Percentiles rank a stretch among this genome's conserved stretches.
These are phyloP conservation scores for Chiloscyllium punctatum DNA, from an alignment of 2,797 vertebrate species.

Conservation along the genomic window DNA sequence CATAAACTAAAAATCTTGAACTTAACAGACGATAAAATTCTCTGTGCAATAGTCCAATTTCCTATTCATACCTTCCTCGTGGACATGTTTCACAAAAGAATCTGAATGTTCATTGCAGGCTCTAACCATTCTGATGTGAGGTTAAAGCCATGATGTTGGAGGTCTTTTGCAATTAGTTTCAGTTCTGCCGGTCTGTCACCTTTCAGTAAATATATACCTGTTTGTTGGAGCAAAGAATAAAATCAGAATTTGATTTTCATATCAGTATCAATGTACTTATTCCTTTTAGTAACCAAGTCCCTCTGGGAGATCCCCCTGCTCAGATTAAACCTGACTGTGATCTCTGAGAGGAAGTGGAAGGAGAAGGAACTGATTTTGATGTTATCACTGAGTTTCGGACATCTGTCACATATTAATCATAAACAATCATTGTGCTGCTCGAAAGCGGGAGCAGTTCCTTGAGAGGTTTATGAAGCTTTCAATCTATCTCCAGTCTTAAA, in stretches of 20 bases:
- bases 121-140: not conserved
- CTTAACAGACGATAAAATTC: not conserved
- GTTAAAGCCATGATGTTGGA: not conserved
- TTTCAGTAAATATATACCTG: not conserved
- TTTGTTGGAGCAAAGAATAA: not conserved
- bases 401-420: not conserved
- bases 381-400: slow-evolving; percentile 13
- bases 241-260: not conserved
- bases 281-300: not conserved
- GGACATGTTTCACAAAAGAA: not conserved
- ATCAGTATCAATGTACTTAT: not conserved
- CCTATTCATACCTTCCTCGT: not conserved
- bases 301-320: too few species aligned
- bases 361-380: not conserved
- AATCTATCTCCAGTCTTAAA: not conserved
- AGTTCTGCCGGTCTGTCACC: not conserved
- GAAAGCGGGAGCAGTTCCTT: not conserved
- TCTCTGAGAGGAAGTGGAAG: too few species aligned
- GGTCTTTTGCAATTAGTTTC: not conserved
- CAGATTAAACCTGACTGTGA: too few species aligned
- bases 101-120: not conserved
- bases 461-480: not conserved
- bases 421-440: not conserved
- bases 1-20: not conserved
- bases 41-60: not conserved